Evolutionary conservation across 2,888 invertebrate genomes (phyloP).

Genomic region (Synanthedon myopaeformis): DNA sequence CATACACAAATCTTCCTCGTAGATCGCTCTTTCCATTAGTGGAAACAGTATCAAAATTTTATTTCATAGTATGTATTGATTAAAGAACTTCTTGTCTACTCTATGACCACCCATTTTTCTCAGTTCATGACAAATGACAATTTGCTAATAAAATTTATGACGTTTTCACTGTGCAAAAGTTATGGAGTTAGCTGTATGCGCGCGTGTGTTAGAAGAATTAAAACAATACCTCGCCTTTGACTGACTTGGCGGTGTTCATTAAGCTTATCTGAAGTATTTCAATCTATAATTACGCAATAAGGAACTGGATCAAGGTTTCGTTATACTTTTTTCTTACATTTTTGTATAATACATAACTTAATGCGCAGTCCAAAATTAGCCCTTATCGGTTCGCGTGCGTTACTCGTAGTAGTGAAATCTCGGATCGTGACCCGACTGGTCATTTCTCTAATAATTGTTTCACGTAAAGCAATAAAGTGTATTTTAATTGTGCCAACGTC

Average conservation of each 20-base stretch:
- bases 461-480: constrained; percentile 38
- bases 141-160: neutral
- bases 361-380: constrained; percentile 48
- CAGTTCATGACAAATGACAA: neutral
- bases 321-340: constrained; percentile 9
- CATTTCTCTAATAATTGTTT: constrained; percentile 44
- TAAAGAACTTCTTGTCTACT: neutral
- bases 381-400: constrained; percentile 51
- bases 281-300: constrained; percentile 7
- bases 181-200: neutral
- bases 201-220: neutral
- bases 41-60: neutral
- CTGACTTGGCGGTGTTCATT: constrained; percentile 11
- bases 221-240: constrained; percentile 15
- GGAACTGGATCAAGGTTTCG: constrained; percentile 48
- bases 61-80: neutral
- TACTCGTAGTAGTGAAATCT: constrained; percentile 10
- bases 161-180: neutral
- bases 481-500: constrained; percentile 37
- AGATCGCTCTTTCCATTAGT: neutral
- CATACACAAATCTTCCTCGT: neutral
- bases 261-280: constrained; percentile 6
- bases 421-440: constrained; percentile 26
- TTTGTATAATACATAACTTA: constrained; percentile 32
- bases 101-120: neutral